Evolutionary conservation across 2,113 vertebrate genomes (phyloP), one percentile per base, ranked within the genome.

Genomic region (Cinclus cinclus): DNA sequence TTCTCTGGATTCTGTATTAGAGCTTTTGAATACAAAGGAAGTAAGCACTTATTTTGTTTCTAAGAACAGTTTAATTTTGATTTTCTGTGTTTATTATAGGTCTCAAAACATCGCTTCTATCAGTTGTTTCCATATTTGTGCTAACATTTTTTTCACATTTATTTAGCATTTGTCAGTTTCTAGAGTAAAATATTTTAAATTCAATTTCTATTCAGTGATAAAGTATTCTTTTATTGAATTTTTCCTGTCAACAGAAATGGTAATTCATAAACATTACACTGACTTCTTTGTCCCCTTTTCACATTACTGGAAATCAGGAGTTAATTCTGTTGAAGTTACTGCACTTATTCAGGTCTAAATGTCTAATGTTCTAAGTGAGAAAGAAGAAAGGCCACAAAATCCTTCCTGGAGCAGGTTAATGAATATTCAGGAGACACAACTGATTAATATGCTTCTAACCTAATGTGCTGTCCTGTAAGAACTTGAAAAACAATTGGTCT

Each of bases 401-500:
- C 62, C 47, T 84, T 95, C 83, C 60, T 92, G 74, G 42, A 82
- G 52, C 24, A 76, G 52, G 7, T 31, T 95, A 87, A 94, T 92
- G 83, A 95, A 95, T 95, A 96, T 94, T 94, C 83, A 97, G 53
- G 77, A 89, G 89, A 63, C 58, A 87, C 49, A 92, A 68, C n/a
- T 91, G 60, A 95, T 96, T 97, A 95, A 94, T 91, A 94, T 92
- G 82, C 92, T 89, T 79, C 92, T 95, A 94, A 91, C 70, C 92
- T 96, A 93, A 93, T 95, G 80, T 92, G 73, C 80, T 87, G 94
- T 96, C 89, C 94, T 97, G 65, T 91, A 96, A 94, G 83, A 89
- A 92, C 89, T 73, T 94, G 91, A 84, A 92, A 96, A 97, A 78
- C 87, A 92, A 95, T 96, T 96, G 95, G 83, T 97, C 76, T 65